Base-by-base conservation (phyloP, 2,888 invertebrate genomes). In the Synanthedon formicaeformis region DNA sequence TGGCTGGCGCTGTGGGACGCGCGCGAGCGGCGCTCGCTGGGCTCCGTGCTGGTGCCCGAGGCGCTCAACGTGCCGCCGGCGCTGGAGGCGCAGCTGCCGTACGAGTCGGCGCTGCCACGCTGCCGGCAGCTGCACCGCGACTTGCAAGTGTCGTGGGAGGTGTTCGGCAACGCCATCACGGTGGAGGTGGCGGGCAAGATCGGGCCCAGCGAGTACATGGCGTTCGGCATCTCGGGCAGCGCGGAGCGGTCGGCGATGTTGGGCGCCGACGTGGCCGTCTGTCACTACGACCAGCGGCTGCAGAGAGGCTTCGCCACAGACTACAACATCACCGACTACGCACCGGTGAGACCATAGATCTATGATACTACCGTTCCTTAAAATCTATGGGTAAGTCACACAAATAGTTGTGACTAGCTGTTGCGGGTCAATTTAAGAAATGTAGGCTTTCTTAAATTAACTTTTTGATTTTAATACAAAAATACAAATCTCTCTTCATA, bases 161-260 rank as follows among this genome's bases (percentile, higher is more conserved):
- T 96, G 27, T 96, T 96, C 77, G 96, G 96, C 0, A 94, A 93
- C 18, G 93, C 93, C 73, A 91, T 97, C 58, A 96, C 96, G 8
- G 88, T 96, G 53, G 93, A 96, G 75, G 81, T 97, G 11, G 92
- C 94, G 11, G 96, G 92, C 1, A 92, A 90, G 91, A 81, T 82
- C 41, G 88, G 73, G 0, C 90, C 91, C 60, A 88, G 93, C 64
- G 95, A 96, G 63, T 97, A 97, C 80, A 93, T 97, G 91, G 92
- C 95, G 12, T 96, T 96, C 78, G 97, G 97, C 40, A 81, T 96
- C 52, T 96, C 96, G 23, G 96, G 96, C 51, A 91, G 92, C 1
- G 81, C 82, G 8, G 83, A 84, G 16, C 85, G 88, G 48, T 92
- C 94, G 61, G 90, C 91, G 78, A 97, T 97, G 96, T 81, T 94